These are phyloP conservation scores for Drosophila ananassae DNA, from an alignment of 1,140 invertebrate genomes.

Conservation along the genomic window DNA sequence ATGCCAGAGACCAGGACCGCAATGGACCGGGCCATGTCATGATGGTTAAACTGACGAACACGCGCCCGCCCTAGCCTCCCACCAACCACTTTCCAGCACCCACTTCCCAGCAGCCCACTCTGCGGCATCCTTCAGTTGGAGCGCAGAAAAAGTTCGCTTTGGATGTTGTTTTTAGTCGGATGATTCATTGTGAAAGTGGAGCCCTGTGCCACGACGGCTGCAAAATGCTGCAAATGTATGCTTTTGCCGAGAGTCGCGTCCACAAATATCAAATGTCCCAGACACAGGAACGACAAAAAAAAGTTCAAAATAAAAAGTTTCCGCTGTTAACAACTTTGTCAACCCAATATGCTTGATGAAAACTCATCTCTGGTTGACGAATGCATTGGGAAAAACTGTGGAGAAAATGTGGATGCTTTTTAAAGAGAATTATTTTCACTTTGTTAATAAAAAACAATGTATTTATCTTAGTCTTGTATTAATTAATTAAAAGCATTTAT, in stretches of 20 bases:
- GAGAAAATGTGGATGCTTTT: not conserved
- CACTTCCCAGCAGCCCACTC: not conserved
- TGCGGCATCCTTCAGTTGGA: conserved; percentile 17
- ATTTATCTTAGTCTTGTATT: too few relatives aligned
- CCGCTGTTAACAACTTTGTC: conserved; percentile 54
- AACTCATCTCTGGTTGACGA: conserved; percentile 51
- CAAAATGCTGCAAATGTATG: conserved; percentile 57
- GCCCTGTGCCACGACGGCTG: conserved; percentile 45
- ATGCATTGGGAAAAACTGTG: conserved; percentile 24
- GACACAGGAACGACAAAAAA: not conserved
- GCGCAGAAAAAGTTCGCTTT: conserved; percentile 33
- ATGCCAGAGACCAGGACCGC: conserved; percentile 83
- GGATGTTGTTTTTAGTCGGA: conserved; percentile 57
- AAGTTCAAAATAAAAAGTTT: conserved; percentile 4
- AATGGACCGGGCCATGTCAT: conserved; percentile 83
- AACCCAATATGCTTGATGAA: conserved; percentile 63
- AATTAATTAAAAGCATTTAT: too few relatives aligned
- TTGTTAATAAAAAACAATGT: too few relatives aligned
- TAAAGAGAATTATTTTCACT: too few relatives aligned
- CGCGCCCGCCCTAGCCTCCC: conserved; percentile 21
- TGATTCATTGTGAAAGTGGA: conserved; percentile 75
- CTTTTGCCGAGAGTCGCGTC: conserved; percentile 16
- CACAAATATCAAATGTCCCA: conserved; percentile 27
- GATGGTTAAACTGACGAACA: conserved; percentile 83
- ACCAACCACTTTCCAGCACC: not conserved